Percentiles rank a stretch among this genome's conserved stretches.
phyloP scores from a whole-genome alignment of 2,113 vertebrate species.

The Pseudopodoces humilis region DNA sequence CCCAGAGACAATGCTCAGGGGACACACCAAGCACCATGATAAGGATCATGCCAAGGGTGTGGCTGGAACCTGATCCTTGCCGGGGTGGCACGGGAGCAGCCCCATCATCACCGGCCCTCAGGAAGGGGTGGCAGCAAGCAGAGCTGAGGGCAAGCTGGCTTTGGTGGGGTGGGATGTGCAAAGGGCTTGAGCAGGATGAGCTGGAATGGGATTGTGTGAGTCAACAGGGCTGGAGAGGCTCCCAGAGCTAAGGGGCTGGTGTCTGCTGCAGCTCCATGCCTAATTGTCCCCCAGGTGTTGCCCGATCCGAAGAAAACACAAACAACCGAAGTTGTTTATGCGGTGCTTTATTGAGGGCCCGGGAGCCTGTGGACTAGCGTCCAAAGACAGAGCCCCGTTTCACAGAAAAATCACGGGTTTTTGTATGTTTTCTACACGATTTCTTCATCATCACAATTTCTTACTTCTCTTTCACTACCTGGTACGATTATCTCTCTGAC shows the following conservation, averaged over 20 bases:
- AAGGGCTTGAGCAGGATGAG: neutral
- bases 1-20: accelerated
- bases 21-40: accelerated
- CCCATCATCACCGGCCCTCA: accelerated
- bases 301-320: too few relatives aligned
- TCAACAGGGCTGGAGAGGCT: neutral
- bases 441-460: too few relatives aligned
- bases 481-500: too few relatives aligned
- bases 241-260: neutral
- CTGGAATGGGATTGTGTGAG: neutral
- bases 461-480: too few relatives aligned
- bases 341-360: too few relatives aligned
- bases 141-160: neutral
- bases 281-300: accelerated
- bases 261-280: neutral
- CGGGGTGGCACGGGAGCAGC: neutral
- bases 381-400: too few relatives aligned
- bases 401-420: too few relatives aligned
- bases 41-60: accelerated
- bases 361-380: too few relatives aligned
- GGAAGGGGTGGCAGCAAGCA: neutral
- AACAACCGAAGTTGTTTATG: too few relatives aligned
- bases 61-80: neutral
- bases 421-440: too few relatives aligned
- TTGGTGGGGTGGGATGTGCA: neutral